These are phyloP conservation scores for Pammene aurita DNA, from an alignment of 2,888 invertebrate genomes.

Conservation along the genomic window DNA sequence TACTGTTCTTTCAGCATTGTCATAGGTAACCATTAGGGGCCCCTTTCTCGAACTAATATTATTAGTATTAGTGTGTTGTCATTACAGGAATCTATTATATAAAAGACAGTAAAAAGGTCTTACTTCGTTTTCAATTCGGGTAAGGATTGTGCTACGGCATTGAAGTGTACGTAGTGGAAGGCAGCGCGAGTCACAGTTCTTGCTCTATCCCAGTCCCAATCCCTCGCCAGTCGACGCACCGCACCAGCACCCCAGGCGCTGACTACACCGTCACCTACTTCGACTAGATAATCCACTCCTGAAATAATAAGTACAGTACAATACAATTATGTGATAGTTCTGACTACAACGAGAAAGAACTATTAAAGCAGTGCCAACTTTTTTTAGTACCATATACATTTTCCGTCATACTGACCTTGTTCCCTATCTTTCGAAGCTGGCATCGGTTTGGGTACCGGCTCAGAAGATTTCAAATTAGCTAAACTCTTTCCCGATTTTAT, in stretches of 20 bases:
- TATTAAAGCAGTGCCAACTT: no score
- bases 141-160: conserved; percentile 88
- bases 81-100: no score
- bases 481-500: conserved; percentile 81
- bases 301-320: conserved; percentile 45
- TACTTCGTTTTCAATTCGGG: conserved; percentile 88
- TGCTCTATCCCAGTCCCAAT: conserved; percentile 91
- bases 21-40: no score
- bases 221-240: conserved; percentile 89
- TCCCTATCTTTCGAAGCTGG: conserved; percentile 86
- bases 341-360: no score
- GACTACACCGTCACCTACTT: conserved; percentile 91
- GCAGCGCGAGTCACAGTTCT: conserved; percentile 91
- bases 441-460: conserved; percentile 78
- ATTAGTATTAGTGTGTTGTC: no score
- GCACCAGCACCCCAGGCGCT: conserved; percentile 96
- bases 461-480: conserved; percentile 74
- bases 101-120: conserved; percentile 36
- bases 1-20: no score
- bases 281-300: conserved; percentile 95
- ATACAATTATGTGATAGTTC: no score
- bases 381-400: background rate
- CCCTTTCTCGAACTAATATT: no score
- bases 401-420: conserved; percentile 78
- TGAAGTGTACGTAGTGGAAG: conserved; percentile 94